Percentiles rank a stretch among this genome's conserved stretches.
phyloP scores from a whole-genome alignment of 1,140 invertebrate species.

The Dinothrombium tinctorium region DNA sequence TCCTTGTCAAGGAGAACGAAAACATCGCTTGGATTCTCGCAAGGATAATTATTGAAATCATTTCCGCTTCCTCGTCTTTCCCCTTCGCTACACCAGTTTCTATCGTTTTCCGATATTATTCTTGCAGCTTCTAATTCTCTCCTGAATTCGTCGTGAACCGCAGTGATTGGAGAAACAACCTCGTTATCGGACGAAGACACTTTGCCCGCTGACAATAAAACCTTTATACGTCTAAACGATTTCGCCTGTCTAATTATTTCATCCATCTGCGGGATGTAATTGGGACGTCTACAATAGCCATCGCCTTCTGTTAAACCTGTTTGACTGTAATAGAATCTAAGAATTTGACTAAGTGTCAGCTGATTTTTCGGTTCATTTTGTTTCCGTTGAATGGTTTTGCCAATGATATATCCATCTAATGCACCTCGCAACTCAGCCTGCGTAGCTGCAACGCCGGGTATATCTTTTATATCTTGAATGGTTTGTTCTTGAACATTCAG shows the following conservation, averaged over 20 bases:
- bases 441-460: constrained; percentile 1
- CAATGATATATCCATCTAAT: constrained; percentile 11
- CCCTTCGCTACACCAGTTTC: background rate
- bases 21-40: constrained; percentile 10
- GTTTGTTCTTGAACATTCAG: background rate
- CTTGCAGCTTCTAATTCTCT: background rate
- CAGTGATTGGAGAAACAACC: background rate
- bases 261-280: background rate
- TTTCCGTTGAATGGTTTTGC: background rate
- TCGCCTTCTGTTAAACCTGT: background rate
- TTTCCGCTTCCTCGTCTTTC: background rate
- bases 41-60: too few species aligned
- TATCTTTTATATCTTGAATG: too few species aligned
- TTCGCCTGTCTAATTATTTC: background rate
- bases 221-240: too few species aligned
- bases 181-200: background rate
- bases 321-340: constrained; percentile 6
- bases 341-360: constrained; percentile 8
- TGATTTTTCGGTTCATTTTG: background rate
- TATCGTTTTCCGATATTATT: background rate
- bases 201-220: background rate
- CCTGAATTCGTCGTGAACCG: background rate
- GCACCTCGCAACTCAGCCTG: constrained; percentile 8
- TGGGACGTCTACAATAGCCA: background rate
- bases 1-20: constrained; percentile 8